Evolutionary conservation across 2,797 vertebrate genomes (phyloP), one percentile per base, ranked within the genome.

Genomic region (Dicrostonyx torquatus): DNA sequence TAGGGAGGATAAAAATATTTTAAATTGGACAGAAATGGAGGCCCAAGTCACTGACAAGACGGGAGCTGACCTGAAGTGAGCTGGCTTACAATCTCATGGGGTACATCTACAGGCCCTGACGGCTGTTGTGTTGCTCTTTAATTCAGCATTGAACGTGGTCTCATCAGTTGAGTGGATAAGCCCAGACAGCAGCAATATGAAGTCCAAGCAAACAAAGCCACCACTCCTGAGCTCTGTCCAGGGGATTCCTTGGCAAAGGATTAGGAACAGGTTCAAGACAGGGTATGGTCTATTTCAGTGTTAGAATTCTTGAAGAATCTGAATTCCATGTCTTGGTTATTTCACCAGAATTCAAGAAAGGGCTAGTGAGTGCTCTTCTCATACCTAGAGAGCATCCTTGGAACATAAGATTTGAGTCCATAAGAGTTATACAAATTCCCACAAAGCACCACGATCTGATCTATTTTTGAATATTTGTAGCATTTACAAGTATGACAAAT

Each of bases 1-100:
- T 31, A 83, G 26, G 37, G 76, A 93, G 66, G 17, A 76, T n/a
- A 24, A 34, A 77, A 90, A 29, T 77, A 50, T 91, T 95, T 87
- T 93, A 75, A 84, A 9, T 72, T 45, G 34, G 37, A 12, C 26
- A 62, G 37, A 94, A 95, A 92, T 58, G 70, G 78, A 95, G 24
- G 34, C 37, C 62, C 18, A 64, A 92, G 31, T 34, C 82, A 75
- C 20, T 26, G 37, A 79, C 34, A 66, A 86, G 29, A 62, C 53
- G 64, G 76, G 68, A 88, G 72, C 3, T 66, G 55, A 18, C n/a
- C n/a, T 78, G 20, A 26, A 11, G 68, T 4, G 24, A 58, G 60
- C 40, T 14, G 40, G 20, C 11, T 73, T 18, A 17, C 40, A 62
- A 11, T 43, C 31, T 78, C 73, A 31, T 18, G 29, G 15, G 70